phyloP scores from a whole-genome alignment of 2,113 vertebrate species.

The Ceyx melanurus region DNA sequence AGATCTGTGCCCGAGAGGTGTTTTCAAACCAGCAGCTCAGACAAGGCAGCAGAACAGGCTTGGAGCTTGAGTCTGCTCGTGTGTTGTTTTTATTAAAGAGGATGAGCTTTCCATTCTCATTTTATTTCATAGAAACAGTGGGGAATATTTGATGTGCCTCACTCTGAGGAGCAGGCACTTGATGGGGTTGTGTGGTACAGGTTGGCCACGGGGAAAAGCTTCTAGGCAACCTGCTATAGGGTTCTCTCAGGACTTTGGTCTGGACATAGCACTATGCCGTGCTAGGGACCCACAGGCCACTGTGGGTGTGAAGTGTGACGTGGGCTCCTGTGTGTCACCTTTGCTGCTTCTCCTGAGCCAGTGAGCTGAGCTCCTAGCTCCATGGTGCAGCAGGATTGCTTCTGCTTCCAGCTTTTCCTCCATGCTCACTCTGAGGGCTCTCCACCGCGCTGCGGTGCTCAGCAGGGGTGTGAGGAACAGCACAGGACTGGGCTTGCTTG shows the following conservation, averaged over 20 bases:
- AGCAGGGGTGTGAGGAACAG: not conserved
- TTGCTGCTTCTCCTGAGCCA: not conserved
- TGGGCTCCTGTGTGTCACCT: not conserved
- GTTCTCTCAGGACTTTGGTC: not conserved
- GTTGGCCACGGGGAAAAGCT: not conserved
- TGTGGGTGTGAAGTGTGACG: fast-evolving
- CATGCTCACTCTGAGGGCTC: not conserved
- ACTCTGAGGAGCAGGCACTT: not conserved
- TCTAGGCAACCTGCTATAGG: not conserved
- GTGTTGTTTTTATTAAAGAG: not conserved
- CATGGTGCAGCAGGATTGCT: not conserved
- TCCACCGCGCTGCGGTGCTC: not conserved
- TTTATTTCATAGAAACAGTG: not conserved
- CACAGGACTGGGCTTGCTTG: not conserved
- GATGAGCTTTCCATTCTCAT: not conserved
- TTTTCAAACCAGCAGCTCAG: not conserved
- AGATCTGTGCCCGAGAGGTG: not conserved
- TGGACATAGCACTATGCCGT: fast-evolving
- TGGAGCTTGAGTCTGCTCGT: not conserved
- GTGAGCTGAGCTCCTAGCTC: not conserved
- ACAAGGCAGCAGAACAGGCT: not conserved
- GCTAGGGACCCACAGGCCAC: not conserved
- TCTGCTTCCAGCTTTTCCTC: not conserved
- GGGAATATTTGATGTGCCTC: not conserved
- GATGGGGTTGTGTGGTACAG: fast-evolving